phyloP scores from a whole-genome alignment of 2,888 invertebrate genomes.

The Dexiosoma caninum region DNA sequence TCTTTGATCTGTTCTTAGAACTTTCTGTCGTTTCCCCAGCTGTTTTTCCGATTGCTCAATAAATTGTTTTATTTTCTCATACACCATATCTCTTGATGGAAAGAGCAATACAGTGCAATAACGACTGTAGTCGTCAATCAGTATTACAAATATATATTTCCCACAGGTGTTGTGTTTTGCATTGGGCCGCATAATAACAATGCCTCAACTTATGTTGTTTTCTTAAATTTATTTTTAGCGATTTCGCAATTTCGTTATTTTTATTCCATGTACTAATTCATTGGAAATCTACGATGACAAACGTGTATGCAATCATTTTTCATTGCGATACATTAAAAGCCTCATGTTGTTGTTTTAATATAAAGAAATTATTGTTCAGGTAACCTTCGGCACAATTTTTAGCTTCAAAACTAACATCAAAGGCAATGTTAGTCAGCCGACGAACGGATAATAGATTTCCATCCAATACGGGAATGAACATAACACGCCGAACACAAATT shows the following conservation, averaged over 20 bases:
- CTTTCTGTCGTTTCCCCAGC: background rate
- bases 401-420: background rate
- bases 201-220: background rate
- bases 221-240: background rate
- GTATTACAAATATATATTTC: conserved; percentile 17
- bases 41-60: conserved; percentile 10
- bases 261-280: background rate
- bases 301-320: background rate
- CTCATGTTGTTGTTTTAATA: background rate
- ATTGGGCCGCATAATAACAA: no score
- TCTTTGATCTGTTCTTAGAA: conserved; percentile 1
- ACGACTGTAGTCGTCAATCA: conserved; percentile 27
- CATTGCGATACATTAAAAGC: background rate
- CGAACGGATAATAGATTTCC: conserved; percentile 6
- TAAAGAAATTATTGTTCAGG: background rate
- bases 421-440: background rate
- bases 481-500: background rate
- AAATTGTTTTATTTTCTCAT: background rate
- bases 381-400: background rate
- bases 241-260: conserved; percentile 17
- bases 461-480: conserved; percentile 12
- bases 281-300: conserved; percentile 17
- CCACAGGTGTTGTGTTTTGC: background rate
- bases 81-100: conserved; percentile 4
- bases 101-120: conserved; percentile 11